Evolutionary conservation across 2,797 vertebrate species (phyloP).

Genomic region (Netta rufina): DNA sequence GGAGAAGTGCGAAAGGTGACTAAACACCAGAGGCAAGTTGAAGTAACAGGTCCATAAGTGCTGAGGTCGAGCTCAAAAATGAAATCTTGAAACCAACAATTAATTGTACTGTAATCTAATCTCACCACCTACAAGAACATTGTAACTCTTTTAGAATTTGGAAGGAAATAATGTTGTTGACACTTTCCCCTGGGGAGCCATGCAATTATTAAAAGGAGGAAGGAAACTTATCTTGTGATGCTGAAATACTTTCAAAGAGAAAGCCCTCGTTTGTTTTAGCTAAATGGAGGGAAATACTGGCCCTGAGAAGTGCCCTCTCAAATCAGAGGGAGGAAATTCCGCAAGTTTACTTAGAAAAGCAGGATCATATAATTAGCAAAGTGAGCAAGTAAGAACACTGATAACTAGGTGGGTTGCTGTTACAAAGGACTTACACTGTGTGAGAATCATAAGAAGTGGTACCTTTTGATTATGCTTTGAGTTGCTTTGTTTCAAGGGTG

Average conservation of each 20-base stretch:
- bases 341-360: constrained; percentile 19
- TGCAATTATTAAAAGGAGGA: constrained; percentile 56
- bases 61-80: neutral
- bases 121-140: constrained; percentile 4
- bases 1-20: neutral
- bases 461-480: neutral
- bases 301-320: neutral
- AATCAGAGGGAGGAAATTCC: constrained; percentile 56
- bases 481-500: neutral
- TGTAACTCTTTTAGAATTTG: constrained; percentile 2
- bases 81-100: neutral
- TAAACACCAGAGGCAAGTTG: neutral
- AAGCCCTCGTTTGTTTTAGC: constrained; percentile 51
- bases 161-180: constrained; percentile 46
- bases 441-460: neutral
- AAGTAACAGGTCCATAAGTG: neutral
- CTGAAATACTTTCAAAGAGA: constrained; percentile 48
- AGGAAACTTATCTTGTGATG: constrained; percentile 55
- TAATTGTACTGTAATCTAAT: constrained; percentile 34
- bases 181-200: neutral
- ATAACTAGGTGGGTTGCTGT: neutral
- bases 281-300: constrained; percentile 54
- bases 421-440: neutral
- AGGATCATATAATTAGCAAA: neutral
- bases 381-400: neutral